Percentiles rank a stretch among this genome's conserved stretches.
These are phyloP conservation scores for Drosophila pallidifrons DNA, from an alignment of 1,140 invertebrate species.

Conservation along the genomic window DNA sequence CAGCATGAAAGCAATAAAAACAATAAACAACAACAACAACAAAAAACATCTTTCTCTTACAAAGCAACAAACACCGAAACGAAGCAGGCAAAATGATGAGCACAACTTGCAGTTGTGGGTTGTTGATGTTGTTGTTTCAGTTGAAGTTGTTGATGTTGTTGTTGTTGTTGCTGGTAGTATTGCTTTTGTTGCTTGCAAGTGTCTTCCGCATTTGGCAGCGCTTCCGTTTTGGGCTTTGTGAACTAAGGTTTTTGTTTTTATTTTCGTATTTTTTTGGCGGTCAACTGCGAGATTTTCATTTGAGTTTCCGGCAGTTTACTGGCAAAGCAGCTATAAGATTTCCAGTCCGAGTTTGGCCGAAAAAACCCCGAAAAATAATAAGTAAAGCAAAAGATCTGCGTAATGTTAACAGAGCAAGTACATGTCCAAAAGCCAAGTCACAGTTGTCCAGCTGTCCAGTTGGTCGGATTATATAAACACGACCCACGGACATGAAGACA, in stretches of 20 bases:
- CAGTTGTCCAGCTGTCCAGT: not conserved
- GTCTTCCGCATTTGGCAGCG: constrained; percentile 62
- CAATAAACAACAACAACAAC: constrained; percentile 38
- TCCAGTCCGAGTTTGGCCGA: constrained; percentile 32
- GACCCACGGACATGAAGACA: constrained; percentile 30
- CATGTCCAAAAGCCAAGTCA: constrained; percentile 17
- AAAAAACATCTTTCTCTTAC: constrained; percentile 65
- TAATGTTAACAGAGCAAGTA: constrained; percentile 37
- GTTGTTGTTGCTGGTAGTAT: constrained; percentile 15
- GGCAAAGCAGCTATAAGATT: constrained; percentile 17
- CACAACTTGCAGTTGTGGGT: constrained; percentile 44
- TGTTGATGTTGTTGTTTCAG: constrained; percentile 29
- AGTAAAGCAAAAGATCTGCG: constrained; percentile 46
- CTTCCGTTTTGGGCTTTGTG: constrained; percentile 64
- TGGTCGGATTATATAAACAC: constrained; percentile 46
- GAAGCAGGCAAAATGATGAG: constrained; percentile 51
- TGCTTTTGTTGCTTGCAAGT: constrained; percentile 11
- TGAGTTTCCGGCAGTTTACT: constrained; percentile 52
- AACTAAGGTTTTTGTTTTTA: constrained; percentile 5
- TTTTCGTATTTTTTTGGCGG: constrained; percentile 21
- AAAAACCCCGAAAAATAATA: constrained; percentile 11
- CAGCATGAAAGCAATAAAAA: constrained; percentile 17
- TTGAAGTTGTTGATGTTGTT: constrained; percentile 27
- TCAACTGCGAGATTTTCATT: constrained; percentile 41
- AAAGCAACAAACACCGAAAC: constrained; percentile 11